Base-by-base conservation (phyloP, 2,888 invertebrate genomes). In the Pristionchus mayeri region DNA sequence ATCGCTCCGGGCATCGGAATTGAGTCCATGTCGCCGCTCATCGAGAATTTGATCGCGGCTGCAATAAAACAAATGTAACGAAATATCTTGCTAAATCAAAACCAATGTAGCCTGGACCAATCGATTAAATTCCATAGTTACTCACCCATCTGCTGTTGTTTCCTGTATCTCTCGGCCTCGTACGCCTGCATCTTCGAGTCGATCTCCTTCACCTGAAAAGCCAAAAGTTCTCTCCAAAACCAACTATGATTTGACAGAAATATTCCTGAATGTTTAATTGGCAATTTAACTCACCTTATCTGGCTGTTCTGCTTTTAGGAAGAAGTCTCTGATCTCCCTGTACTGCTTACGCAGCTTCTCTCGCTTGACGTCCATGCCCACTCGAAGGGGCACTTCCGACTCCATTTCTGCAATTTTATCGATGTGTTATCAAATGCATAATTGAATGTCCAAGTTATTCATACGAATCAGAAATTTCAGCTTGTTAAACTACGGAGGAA, bases 41-140 rank as follows among this genome's bases (percentile, higher is more conserved):
- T 82, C 37, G 90, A 89, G 83, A 91, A 91, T 40, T 88, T 85
- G 27, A 87, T 81, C 0, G 90, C 90, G 57, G 88, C 90, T 90
- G 80, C 71, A 89, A 86, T 82, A n/a, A n/a, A 13, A n/a, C 6
- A 24, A 57, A 13, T 57, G 21, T 6, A 13, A 21, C 21, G 52
- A 16, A n/a, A n/a, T n/a, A n/a, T n/a, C n/a, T n/a, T n/a, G n/a
- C n/a, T n/a, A n/a, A n/a, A n/a, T n/a, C n/a, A n/a, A n/a, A n/a
- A n/a, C n/a, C n/a, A n/a, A n/a, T n/a, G n/a, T n/a, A n/a, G n/a
- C n/a, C n/a, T n/a, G n/a, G n/a, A n/a, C n/a, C n/a, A n/a, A n/a
- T n/a, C n/a, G n/a, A n/a, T n/a, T n/a, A n/a, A n/a, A n/a, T n/a
- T n/a, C n/a, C 18, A 2, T 13, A n/a, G n/a, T 16, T 27, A 86